Percentiles rank a stretch among this genome's conserved stretches.
Evolutionary conservation across 2,113 vertebrate species (phyloP).

Genomic region (Piprites chloris): DNA sequence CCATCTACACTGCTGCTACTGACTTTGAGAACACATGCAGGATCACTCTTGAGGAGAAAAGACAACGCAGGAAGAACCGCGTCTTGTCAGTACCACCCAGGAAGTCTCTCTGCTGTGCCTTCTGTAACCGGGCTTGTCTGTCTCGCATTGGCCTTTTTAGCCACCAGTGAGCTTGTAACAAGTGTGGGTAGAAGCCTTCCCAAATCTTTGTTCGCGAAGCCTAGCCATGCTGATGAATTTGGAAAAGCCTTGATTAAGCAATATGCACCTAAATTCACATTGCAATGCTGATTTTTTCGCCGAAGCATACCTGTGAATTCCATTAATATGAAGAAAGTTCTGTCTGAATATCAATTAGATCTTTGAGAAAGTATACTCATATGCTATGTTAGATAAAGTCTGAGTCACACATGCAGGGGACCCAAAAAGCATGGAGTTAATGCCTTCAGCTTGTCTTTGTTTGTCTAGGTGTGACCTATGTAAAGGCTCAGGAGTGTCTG

Average conservation of each 20-base stretch:
- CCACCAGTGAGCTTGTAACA: too few relatives aligned
- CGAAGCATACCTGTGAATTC: constrained; percentile 62
- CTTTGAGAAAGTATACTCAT: not conserved
- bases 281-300: constrained; percentile 66
- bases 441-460: not conserved
- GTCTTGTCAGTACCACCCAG: too few relatives aligned
- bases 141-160: too few relatives aligned
- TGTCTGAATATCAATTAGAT: constrained; percentile 53
- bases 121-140: too few relatives aligned
- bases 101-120: too few relatives aligned
- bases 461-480: not conserved
- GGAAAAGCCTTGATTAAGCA: constrained; percentile 70
- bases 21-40: too few relatives aligned
- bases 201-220: too few relatives aligned
- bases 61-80: too few relatives aligned
- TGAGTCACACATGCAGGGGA: not conserved
- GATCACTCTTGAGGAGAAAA: too few relatives aligned
- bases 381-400: not conserved
- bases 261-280: constrained; percentile 70
- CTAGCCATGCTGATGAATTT: too few relatives aligned
- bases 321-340: constrained; percentile 53
- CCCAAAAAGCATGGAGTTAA: not conserved
- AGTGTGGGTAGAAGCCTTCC: too few relatives aligned
- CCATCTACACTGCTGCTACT: too few relatives aligned
- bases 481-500: not conserved